Evolutionary conservation across 2,888 invertebrate genomes (phyloP), one percentile per base, ranked within the genome.

Genomic region (Pilophorus perplexus): DNA sequence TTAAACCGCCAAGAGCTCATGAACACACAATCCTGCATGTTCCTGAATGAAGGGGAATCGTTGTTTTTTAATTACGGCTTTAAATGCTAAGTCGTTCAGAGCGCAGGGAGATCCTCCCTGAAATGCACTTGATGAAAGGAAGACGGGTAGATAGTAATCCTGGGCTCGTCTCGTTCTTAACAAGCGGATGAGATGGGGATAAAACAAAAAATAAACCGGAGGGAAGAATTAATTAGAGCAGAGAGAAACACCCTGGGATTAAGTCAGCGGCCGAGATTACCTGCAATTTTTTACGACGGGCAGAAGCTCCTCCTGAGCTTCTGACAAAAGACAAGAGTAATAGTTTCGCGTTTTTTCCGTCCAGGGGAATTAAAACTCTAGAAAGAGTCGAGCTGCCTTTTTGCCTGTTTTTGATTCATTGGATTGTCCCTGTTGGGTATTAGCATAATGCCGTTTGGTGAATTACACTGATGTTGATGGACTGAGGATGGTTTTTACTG

Each of bases 241-340:
- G 55, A 55, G 18, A 28, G 28, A 33, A 62, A 48, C 33, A 16
- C 44, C 28, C 33, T 16, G 28, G 48, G 62, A 62, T 62, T 62
- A 62, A 62, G 33, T 33, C 10, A 38, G 48, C 44, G 18, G 22
- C 46, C 10, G 48, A 46, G 48, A 62, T 62, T 62, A 62, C 62
- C 62, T 62, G 62, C 62, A 46, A 62, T 62, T 62, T 60, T 62
- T 62, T 62, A 46, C 37, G 23, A 16, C 44, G 33, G 28, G 22
- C 25, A 33, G 12, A 18, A 14, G 22, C 25, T 23, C 20, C 23
- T 44, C 28, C 28, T n/a, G 22, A 20, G 38, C 28, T n/a, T n/a
- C 23, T 22, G 38, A 55, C 55, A 55, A 55, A 55, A 55, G 55
- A 18, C 40, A n/a, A 46, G 62, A 62, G 62, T 62, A 46, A 62